Evolutionary conservation across 37 sponge, comb jelly and placozoan species (phyloP).

Genomic region (Haliclona indistincta): DNA sequence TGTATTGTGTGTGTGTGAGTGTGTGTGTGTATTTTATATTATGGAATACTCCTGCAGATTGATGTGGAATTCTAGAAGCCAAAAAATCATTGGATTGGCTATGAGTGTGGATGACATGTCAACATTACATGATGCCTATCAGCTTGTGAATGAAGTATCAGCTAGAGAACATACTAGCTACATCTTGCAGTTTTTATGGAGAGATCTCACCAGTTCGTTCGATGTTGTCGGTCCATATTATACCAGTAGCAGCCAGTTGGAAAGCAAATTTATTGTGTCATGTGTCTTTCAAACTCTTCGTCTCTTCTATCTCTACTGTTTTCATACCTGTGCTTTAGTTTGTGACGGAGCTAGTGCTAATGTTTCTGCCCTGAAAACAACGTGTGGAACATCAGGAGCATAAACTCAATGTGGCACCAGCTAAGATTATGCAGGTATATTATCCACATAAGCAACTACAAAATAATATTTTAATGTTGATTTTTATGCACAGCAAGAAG

Average conservation of each 20-base stretch:
- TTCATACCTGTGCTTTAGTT: conserved; percentile 2
- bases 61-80: conserved; percentile 23
- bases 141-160: neutral
- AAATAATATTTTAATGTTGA: too few relatives aligned
- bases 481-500: too few relatives aligned
- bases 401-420: conserved; percentile 30
- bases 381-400: neutral
- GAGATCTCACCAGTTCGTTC: conserved; percentile 7
- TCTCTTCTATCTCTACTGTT: conserved; percentile 2
- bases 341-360: conserved; percentile 31
- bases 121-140: conserved; percentile 21
- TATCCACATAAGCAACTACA: too few relatives aligned
- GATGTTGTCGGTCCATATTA: conserved; percentile 36
- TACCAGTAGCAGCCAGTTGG: neutral
- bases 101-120: conserved; percentile 18
- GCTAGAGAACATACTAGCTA: conserved; percentile 5
- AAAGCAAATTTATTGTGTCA: conserved; percentile 1
- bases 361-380: conserved; percentile 1
- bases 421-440: conserved; percentile 42
- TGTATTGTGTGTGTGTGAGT: neutral
- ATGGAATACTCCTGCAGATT: neutral
- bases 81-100: conserved; percentile 9
- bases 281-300: neutral
- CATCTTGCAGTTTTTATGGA: conserved; percentile 17
- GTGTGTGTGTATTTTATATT: neutral